phyloP scores from a whole-genome alignment of 2,888 invertebrate genomes.

The Macrosoma leucophasiata region DNA sequence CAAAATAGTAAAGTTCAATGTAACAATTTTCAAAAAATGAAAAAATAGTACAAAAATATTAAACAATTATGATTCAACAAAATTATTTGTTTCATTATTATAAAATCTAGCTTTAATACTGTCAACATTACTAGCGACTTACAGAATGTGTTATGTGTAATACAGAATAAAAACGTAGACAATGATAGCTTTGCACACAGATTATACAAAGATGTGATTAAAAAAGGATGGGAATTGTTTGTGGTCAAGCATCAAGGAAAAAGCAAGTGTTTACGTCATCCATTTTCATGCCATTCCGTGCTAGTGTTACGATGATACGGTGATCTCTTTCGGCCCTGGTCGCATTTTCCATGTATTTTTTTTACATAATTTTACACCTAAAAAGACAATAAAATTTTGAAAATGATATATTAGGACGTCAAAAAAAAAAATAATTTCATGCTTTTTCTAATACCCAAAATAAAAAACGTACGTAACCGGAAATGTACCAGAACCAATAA shows the following conservation, averaged over 20 bases:
- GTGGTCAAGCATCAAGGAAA: constrained; percentile 25
- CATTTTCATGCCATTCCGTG: constrained; percentile 51
- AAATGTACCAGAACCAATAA: constrained; percentile 71
- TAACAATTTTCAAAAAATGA: no score
- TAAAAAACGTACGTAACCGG: constrained; percentile 37
- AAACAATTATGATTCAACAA: no score
- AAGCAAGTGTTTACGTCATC: constrained; percentile 19
- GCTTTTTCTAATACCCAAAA: constrained; percentile 32
- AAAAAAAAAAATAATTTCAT: constrained; percentile 29
- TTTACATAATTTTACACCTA: constrained; percentile 53
- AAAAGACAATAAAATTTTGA: constrained; percentile 45
- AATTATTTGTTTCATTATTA: no score
- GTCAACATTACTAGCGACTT: no score
- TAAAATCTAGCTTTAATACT: no score
- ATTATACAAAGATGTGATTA: no score
- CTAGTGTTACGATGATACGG: constrained; percentile 43
- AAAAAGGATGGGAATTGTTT: constrained; percentile 13
- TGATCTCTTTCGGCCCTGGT: constrained; percentile 75
- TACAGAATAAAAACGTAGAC: no score
- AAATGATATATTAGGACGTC: constrained; percentile 21
- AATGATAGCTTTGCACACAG: no score
- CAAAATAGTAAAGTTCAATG: no score
- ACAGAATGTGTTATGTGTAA: no score
- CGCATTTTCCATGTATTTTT: constrained; percentile 56
- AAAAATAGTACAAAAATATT: no score